Conservation (phyloP, 2,888 invertebrate genomes). For the Drosophila borborema region DNA sequence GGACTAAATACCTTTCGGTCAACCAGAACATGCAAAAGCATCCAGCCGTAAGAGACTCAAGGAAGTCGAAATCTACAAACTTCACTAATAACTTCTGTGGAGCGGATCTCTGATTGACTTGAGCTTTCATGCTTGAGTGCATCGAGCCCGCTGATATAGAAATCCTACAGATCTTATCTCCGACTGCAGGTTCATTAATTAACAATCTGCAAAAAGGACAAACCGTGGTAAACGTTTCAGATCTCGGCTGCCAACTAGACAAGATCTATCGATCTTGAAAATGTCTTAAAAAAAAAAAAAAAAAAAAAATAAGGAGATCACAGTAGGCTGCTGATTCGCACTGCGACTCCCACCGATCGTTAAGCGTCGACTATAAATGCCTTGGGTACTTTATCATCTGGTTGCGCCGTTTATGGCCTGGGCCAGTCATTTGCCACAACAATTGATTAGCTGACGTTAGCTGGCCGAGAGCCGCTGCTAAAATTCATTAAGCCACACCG, state of each 20-base stretch:
- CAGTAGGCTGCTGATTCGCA: constrained; percentile 44
- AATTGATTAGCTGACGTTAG: constrained; percentile 72
- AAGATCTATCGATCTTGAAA: constrained; percentile 52
- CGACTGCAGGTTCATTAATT: constrained; percentile 14
- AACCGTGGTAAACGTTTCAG: constrained; percentile 14
- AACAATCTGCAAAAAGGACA: constrained; percentile 1
- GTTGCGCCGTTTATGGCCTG: constrained; percentile 39
- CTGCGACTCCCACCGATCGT: constrained; percentile 44
- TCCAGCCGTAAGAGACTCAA: neutral
- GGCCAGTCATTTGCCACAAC: constrained; percentile 56
- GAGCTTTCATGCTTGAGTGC: neutral
- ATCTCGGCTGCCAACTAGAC: constrained; percentile 24
- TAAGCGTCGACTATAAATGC: constrained; percentile 40
- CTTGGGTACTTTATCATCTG: constrained; percentile 48
- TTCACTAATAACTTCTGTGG: neutral
- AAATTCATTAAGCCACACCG: constrained; percentile 72
- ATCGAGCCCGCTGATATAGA: neutral
- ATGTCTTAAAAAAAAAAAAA: neutral
- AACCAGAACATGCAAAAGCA: neutral
- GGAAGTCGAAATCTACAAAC: neutral
- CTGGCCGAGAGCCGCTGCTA: constrained; percentile 29
- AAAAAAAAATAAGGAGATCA: constrained; percentile 15
- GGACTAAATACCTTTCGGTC: constrained; percentile 42
- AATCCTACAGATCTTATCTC: constrained; percentile 4
- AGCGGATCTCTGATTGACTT: neutral